Conservation (phyloP, 2,888 invertebrate genomes). For the Blastobasis lacticolella region DNA sequence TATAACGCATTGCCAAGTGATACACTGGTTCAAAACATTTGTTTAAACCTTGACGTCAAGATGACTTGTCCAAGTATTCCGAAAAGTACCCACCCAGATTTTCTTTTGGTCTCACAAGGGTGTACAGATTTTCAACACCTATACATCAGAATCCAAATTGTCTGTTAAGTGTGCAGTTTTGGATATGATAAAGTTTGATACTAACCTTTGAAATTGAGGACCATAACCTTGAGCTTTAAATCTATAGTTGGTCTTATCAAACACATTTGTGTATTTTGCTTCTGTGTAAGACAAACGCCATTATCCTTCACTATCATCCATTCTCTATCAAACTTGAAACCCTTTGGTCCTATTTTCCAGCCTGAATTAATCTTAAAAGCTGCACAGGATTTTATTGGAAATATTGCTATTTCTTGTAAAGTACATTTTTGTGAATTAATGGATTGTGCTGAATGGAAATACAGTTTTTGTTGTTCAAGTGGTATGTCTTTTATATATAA, state of each 20-base stretch:
- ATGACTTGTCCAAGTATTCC: no score
- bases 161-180: no score
- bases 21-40: no score
- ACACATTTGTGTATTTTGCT: conserved; percentile 86
- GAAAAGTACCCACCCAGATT: no score
- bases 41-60: no score
- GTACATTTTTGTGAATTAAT: conserved; percentile 18
- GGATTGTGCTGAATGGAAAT: conserved; percentile 14
- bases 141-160: no score
- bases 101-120: no score
- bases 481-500: conserved; percentile 16
- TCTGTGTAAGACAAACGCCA: conserved; percentile 91
- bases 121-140: no score
- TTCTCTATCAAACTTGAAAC: conserved; percentile 90
- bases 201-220: conserved; percentile 76
- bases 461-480: conserved; percentile 14
- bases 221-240: conserved; percentile 67
- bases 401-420: conserved; percentile 68
- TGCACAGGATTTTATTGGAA: conserved; percentile 94
- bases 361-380: conserved; percentile 77
- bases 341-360: conserved; percentile 85
- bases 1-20: no score
- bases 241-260: conserved; percentile 83
- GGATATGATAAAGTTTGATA: not conserved
- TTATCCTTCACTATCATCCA: conserved; percentile 93